phyloP scores from a whole-genome alignment of 92 coral and sea anemone genomes.

The Porites divaricata region DNA sequence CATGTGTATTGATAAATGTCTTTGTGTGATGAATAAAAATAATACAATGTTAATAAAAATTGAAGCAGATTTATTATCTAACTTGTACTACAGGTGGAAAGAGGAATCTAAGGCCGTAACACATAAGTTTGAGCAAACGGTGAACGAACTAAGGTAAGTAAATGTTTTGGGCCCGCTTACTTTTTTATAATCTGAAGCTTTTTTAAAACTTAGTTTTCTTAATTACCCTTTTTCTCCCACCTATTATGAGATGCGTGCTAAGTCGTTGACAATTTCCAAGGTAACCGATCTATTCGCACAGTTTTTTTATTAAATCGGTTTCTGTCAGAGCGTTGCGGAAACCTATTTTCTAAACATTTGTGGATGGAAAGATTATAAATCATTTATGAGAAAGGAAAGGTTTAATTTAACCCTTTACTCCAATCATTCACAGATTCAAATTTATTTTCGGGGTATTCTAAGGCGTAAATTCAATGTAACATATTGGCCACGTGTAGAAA shows the following conservation, averaged over 20 bases:
- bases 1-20: not conserved
- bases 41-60: not conserved
- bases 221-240: not conserved
- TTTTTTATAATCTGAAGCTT: not conserved
- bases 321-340: not conserved
- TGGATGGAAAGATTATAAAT: no score
- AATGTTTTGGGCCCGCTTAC: not conserved
- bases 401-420: no score
- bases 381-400: no score
- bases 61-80: not conserved
- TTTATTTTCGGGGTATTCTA: no score
- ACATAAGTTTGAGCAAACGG: constrained; percentile 90
- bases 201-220: not conserved
- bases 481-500: no score
- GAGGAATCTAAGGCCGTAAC: constrained; percentile 92
- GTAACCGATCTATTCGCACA: not conserved
- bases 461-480: no score
- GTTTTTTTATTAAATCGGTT: no score
- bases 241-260: not conserved
- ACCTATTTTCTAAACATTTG: not conserved
- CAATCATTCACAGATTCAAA: no score
- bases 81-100: constrained; percentile 79
- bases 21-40: not conserved
- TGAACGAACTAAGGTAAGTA: constrained; percentile 79
- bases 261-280: not conserved